Conservation (phyloP, 2,888 invertebrate genomes). For the Pantelozetes paolii region DNA sequence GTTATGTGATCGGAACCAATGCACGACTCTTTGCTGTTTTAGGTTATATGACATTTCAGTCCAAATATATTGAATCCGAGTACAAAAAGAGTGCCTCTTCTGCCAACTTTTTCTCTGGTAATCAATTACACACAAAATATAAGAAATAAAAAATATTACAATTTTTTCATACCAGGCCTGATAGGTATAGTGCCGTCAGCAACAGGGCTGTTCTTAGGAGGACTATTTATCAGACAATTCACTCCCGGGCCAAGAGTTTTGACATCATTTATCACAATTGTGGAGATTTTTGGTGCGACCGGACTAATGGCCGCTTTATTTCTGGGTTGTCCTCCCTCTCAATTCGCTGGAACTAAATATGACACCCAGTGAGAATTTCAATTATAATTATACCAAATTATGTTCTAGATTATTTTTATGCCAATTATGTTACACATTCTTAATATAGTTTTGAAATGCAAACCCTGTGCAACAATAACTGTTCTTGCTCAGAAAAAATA, state of each 20-base stretch:
- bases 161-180: no score
- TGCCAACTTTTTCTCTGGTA: slow-evolving; percentile 47
- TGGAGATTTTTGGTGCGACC: slow-evolving; percentile 47
- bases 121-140: no score
- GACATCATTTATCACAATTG: slow-evolving; percentile 51
- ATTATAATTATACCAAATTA: no score
- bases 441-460: slow-evolving; percentile 21
- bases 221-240: slow-evolving; percentile 50
- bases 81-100: slow-evolving; percentile 45
- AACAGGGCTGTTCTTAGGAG: slow-evolving; percentile 45
- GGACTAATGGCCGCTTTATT: slow-evolving; percentile 46
- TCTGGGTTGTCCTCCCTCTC: slow-evolving; percentile 43
- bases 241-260: slow-evolving; percentile 50
- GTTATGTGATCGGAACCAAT: slow-evolving; percentile 44
- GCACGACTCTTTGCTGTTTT: slow-evolving; percentile 45
- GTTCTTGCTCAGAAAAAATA: slow-evolving; percentile 43
- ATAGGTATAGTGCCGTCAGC: slow-evolving; percentile 23
- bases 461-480: slow-evolving; percentile 23
- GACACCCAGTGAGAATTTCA: neutral
- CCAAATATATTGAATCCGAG: slow-evolving; percentile 48
- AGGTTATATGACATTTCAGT: slow-evolving; percentile 47
- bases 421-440: neutral
- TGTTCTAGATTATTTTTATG: no score
- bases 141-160: no score
- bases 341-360: neutral